phyloP scores from a whole-genome alignment of 2,797 vertebrate genomes.

The Anguilla megastoma region DNA sequence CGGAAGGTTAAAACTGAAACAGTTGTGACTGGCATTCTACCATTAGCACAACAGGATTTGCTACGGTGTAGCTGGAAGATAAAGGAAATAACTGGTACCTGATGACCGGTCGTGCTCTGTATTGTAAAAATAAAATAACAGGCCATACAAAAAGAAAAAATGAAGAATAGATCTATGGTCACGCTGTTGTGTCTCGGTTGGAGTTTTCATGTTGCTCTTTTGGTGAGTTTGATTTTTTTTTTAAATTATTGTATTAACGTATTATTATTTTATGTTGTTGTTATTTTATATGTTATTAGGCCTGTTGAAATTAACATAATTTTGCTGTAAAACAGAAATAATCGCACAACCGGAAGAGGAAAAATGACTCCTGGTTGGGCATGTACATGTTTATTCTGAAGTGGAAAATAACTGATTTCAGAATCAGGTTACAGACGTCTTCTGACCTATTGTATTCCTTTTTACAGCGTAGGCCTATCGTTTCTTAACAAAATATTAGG shows the following conservation, averaged over 20 bases:
- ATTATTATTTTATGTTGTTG: too few relatives aligned
- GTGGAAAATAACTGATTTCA: neutral
- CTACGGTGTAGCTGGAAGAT: neutral
- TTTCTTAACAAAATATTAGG: neutral
- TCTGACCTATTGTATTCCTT: neutral
- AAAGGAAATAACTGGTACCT: neutral
- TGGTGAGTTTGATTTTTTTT: conserved; percentile 26
- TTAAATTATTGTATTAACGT: neutral
- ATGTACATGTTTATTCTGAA: neutral
- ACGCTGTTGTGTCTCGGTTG: conserved; percentile 20
- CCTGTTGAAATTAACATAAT: too few relatives aligned
- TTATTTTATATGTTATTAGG: too few relatives aligned
- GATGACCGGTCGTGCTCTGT: neutral
- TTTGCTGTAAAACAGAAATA: neutral
- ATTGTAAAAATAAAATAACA: neutral
- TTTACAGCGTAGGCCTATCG: neutral
- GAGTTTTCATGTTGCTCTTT: conserved; percentile 3
- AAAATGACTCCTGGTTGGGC: neutral
- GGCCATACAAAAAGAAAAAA: neutral
- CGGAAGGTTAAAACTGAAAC: neutral
- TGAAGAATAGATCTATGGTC: neutral
- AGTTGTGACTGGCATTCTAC: neutral
- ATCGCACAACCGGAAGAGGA: neutral
- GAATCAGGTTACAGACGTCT: neutral
- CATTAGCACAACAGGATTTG: neutral